Base-by-base conservation (phyloP, 1,140 invertebrate genomes). In the Latrodectus geometricus region DNA sequence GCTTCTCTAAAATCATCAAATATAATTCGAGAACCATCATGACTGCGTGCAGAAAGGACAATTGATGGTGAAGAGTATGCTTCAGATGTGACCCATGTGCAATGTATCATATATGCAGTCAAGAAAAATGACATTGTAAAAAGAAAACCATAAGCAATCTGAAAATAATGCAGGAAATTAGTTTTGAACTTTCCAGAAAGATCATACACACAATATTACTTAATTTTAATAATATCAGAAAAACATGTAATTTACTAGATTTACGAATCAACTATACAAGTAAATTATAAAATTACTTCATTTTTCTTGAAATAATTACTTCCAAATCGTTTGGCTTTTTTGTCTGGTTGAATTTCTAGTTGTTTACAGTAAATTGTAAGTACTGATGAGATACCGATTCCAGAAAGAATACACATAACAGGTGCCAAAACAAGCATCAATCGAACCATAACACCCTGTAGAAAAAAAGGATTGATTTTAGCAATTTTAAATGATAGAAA, bases 1-100 rank as follows among this genome's bases (percentile, higher is more conserved):
- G 97, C 97, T 92, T 99, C 98, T 89, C 98, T 94, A 91, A 99
- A 99, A 92, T 99, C 97, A 92, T 99, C 98, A 91, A 99, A 98
- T 89, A 99, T 99, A 90, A 99, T 98, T 76, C 97, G 92, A 8
- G 96, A 96, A 17, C 97, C 97, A 91, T 99, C 97, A 88, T 97
- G 96, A 61, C 96, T 95, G 73, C 97, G 93, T 20, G 97, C 97
- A n/a, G 97, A 98, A 15, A 99, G 92, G 49, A 99, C 98, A 90
- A 99, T 99, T 89, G 96, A 98, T 0, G 98, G 98, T 88, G 96
- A 98, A 88, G 97, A 98, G 93, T 99, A 99, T 5, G 98, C 98
- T 92, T 99, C 97, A 9, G 96, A 97, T n/a, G 98, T 99, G 2
- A 99, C 98, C 98, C 98, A 99, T n/a, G 97, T 98, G 91, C 97